Percentiles rank a stretch among this genome's conserved stretches.
Evolutionary conservation across 2,888 invertebrate genomes (phyloP).

Genomic region (Fragum fragum): DNA sequence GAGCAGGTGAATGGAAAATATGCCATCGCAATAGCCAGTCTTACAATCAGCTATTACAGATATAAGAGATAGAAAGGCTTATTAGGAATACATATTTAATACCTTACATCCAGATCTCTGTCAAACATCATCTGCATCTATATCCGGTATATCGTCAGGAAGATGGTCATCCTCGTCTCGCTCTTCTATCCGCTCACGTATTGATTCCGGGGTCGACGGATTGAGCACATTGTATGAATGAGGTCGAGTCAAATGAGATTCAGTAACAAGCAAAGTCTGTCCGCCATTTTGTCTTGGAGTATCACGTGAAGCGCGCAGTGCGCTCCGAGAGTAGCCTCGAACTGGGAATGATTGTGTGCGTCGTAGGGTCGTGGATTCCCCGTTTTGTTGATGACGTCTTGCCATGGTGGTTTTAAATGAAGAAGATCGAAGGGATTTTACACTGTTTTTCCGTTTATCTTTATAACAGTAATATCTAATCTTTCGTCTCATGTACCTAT

Average conservation of each 20-base stretch:
- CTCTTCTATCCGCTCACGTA: not conserved
- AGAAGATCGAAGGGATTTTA: conserved; percentile 67
- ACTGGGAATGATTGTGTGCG: conserved; percentile 67
- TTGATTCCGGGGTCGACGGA: conserved; percentile 15
- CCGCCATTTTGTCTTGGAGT: conserved; percentile 48
- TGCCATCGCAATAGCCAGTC: too few species aligned
- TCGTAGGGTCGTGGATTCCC: conserved; percentile 38
- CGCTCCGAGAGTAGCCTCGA: conserved; percentile 39
- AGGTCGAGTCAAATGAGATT: conserved; percentile 59
- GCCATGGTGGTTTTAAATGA: conserved; percentile 61
- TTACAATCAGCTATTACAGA: too few species aligned
- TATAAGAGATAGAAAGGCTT: too few species aligned
- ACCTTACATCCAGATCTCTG: not conserved
- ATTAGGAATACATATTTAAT: not conserved
- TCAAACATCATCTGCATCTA: conserved; percentile 49
- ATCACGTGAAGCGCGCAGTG: not conserved
- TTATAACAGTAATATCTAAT: conserved; percentile 76
- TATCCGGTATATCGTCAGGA: conserved; percentile 51
- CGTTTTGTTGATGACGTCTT: conserved; percentile 49
- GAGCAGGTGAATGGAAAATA: too few species aligned
- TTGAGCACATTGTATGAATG: conserved; percentile 72
- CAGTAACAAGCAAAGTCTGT: conserved; percentile 19
- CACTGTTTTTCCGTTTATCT: conserved; percentile 78
- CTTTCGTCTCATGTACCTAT: conserved; percentile 74
- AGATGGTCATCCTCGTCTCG: conserved; percentile 29